Conservation (phyloP, 1,140 invertebrate genomes). For the Uloborus diversus region DNA sequence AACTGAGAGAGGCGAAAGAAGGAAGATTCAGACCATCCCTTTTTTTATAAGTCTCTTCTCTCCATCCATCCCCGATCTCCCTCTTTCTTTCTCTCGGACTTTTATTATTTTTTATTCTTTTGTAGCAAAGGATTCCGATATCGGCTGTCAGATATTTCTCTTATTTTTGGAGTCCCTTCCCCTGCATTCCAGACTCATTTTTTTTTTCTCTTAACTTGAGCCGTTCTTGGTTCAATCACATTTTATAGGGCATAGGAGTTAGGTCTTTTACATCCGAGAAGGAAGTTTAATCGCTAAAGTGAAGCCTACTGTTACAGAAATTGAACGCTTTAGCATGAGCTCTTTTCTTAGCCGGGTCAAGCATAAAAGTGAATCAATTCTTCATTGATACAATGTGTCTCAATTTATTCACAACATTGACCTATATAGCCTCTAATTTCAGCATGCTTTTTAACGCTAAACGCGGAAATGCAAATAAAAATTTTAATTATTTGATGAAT, state of each 20-base stretch:
- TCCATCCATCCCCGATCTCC: slow-evolving; percentile 4
- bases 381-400: no score
- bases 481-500: no score
- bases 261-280: slow-evolving; percentile 28
- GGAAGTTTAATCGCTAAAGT: slow-evolving; percentile 21
- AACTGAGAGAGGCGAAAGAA: slow-evolving; percentile 14
- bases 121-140: slow-evolving; percentile 24
- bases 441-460: no score
- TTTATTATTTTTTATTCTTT: slow-evolving; percentile 40
- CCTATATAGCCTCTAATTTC: no score
- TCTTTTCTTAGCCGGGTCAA: no score
- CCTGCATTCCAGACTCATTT: no score
- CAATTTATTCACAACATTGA: no score
- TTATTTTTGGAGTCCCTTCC: slow-evolving; percentile 6
- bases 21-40: neutral
- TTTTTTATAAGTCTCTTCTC: neutral
- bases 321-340: neutral
- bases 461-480: no score
- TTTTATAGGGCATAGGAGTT: slow-evolving; percentile 35
- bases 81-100: neutral
- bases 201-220: neutral
- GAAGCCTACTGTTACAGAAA: neutral
- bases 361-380: no score
- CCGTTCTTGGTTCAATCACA: slow-evolving; percentile 47
- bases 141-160: slow-evolving; percentile 46